These are phyloP conservation scores for Sialis lutaria DNA, from an alignment of 2,888 invertebrate species.

Conservation along the genomic window DNA sequence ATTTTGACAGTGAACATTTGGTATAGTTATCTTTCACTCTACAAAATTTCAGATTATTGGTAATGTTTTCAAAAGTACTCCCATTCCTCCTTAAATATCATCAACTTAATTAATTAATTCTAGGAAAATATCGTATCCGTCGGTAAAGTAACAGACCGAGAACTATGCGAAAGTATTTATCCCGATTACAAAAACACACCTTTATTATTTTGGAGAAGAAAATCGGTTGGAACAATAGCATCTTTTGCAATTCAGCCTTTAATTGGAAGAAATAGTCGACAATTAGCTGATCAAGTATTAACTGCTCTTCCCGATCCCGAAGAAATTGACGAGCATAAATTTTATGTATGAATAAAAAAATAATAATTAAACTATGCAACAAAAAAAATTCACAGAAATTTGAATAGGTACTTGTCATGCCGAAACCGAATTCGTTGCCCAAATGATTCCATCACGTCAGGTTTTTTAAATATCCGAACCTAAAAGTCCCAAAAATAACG, in stretches of 20 bases:
- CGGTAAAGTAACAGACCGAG: constrained; percentile 26
- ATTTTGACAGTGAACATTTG: too few species aligned
- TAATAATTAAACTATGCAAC: too few species aligned
- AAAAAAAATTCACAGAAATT: too few species aligned
- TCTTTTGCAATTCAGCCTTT: constrained; percentile 14
- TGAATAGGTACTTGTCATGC: too few species aligned
- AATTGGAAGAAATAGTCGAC: constrained; percentile 27
- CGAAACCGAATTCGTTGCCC: too few species aligned
- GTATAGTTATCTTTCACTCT: too few species aligned
- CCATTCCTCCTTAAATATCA: too few species aligned
- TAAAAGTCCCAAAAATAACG: too few species aligned
- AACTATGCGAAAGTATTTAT: constrained; percentile 29
- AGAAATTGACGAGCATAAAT: constrained; percentile 34
- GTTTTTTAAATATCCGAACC: too few species aligned
- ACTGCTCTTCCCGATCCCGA: constrained; percentile 40
- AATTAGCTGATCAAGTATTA: constrained; percentile 37
- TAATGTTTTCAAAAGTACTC: too few species aligned
- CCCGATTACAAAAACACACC: constrained; percentile 16
- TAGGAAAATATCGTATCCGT: constrained; percentile 32
- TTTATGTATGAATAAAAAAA: constrained; percentile 49
- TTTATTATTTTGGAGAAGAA: constrained; percentile 21
- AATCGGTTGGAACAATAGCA: constrained; percentile 6
- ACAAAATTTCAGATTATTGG: too few species aligned
- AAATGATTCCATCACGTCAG: too few species aligned
- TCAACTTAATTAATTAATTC: constrained; percentile 9